Percentiles rank a stretch among this genome's conserved stretches.
These are phyloP conservation scores for Paelopatides confundens DNA, from an alignment of 53 echinoderm and acorn worm species.

Conservation along the genomic window DNA sequence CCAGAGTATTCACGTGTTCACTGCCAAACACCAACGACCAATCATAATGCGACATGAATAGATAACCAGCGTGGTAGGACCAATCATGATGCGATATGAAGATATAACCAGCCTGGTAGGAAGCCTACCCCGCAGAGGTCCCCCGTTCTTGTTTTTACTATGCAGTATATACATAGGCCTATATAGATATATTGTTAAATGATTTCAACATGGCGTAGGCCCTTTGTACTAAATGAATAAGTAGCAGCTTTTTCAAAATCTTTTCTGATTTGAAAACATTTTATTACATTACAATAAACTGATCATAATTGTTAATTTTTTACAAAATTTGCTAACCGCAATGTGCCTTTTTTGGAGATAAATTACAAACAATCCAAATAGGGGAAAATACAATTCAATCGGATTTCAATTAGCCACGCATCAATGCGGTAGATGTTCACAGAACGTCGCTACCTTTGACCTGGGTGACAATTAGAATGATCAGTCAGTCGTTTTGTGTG, in stretches of 20 bases:
- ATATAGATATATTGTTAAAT: slow-evolving; percentile 48
- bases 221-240: slow-evolving; percentile 41
- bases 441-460: not conserved
- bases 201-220: slow-evolving; percentile 34
- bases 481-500: not conserved
- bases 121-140: slow-evolving; percentile 25
- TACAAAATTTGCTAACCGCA: slow-evolving; percentile 52
- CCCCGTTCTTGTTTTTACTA: slow-evolving; percentile 32
- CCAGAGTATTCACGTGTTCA: slow-evolving; percentile 55
- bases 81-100: slow-evolving; percentile 25
- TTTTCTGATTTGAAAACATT: slow-evolving; percentile 49
- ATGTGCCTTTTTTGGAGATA: slow-evolving; percentile 35
- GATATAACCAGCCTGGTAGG: not conserved
- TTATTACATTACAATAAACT: slow-evolving; percentile 34
- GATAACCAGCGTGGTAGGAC: slow-evolving; percentile 37
- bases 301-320: slow-evolving; percentile 37
- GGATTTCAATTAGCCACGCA: not conserved
- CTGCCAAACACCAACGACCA: slow-evolving; percentile 57
- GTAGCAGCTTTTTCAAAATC: slow-evolving; percentile 50
- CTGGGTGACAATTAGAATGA: not conserved
- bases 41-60: slow-evolving; percentile 19
- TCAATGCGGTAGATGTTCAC: not conserved
- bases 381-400: not conserved
- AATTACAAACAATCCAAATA: not conserved
- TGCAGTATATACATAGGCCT: slow-evolving; percentile 48